Evolutionary conservation across 53 echinoderm and acorn worm species (phyloP).

Genomic region (Echinometra lucunter): DNA sequence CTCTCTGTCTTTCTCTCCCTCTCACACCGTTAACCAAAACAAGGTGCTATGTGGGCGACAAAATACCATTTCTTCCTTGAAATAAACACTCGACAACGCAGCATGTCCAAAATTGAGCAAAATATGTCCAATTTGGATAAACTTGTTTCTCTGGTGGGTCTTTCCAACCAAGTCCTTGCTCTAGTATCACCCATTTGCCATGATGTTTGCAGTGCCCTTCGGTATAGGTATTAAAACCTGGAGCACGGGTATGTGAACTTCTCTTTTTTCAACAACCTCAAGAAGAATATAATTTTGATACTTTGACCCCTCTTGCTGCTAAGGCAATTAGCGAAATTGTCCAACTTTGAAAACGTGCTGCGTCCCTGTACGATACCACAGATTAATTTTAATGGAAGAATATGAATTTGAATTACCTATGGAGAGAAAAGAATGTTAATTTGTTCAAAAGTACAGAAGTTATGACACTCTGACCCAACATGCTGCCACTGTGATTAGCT

Average conservation of each 20-base stretch:
- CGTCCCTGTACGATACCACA: neutral
- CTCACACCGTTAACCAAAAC: neutral
- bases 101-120: slow-evolving; percentile 68
- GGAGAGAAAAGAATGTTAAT: neutral
- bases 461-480: neutral
- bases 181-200: neutral
- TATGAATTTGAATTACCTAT: neutral
- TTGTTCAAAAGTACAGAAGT: neutral
- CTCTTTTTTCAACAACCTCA: neutral
- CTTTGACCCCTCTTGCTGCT: slow-evolving; percentile 18
- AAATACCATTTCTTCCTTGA: slow-evolving; percentile 41
- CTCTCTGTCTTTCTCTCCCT: slow-evolving; percentile 9
- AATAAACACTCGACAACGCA: slow-evolving; percentile 57
- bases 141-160: neutral
- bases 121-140: slow-evolving; percentile 52
- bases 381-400: neutral
- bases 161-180: neutral
- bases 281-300: slow-evolving; percentile 10
- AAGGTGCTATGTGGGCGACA: slow-evolving; percentile 39
- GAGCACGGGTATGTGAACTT: neutral
- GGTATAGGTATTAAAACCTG: neutral
- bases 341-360: slow-evolving; percentile 18
- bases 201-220: neutral
- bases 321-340: neutral
- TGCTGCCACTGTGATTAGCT: neutral